Percentiles rank a stretch among this genome's conserved stretches.
Conservation (phyloP, 2,113 vertebrate genomes). For the Alaudala cheleensis region DNA sequence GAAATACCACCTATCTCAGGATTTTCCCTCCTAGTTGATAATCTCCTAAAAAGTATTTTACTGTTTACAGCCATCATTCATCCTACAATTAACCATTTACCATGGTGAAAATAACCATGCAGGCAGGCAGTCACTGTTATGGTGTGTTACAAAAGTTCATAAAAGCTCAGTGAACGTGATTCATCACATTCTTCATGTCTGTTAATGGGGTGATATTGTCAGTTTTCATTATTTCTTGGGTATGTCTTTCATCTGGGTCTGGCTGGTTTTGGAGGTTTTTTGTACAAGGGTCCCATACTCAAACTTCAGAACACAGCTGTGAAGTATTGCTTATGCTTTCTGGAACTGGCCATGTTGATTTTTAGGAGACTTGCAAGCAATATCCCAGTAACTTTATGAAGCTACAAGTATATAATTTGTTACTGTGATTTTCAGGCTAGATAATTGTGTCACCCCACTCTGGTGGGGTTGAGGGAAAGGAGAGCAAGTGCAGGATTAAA, state of each 20-base stretch:
- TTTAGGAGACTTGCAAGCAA: background rate
- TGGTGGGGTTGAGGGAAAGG: background rate
- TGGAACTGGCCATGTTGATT: background rate
- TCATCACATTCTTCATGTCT: background rate
- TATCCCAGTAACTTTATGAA: background rate
- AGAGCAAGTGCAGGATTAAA: background rate
- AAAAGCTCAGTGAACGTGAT: background rate
- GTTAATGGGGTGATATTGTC: background rate
- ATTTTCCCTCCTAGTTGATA: background rate
- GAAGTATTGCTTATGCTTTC: background rate
- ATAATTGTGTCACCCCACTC: background rate
- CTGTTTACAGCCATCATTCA: background rate
- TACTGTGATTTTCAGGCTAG: background rate
- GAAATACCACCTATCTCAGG: background rate
- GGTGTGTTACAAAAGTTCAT: background rate
- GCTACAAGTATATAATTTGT: background rate
- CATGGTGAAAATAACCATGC: background rate
- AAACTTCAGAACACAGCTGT: background rate
- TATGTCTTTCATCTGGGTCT: background rate
- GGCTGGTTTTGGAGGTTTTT: background rate
- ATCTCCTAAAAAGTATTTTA: background rate
- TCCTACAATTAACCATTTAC: background rate
- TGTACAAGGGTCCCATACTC: background rate
- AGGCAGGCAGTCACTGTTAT: background rate
- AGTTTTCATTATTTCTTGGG: background rate